A percentile compares a stretch with the other conserved stretches of the same genome.
Evolutionary conservation across 2,797 vertebrate genomes (phyloP).

Genomic region (Argentina silus): DNA sequence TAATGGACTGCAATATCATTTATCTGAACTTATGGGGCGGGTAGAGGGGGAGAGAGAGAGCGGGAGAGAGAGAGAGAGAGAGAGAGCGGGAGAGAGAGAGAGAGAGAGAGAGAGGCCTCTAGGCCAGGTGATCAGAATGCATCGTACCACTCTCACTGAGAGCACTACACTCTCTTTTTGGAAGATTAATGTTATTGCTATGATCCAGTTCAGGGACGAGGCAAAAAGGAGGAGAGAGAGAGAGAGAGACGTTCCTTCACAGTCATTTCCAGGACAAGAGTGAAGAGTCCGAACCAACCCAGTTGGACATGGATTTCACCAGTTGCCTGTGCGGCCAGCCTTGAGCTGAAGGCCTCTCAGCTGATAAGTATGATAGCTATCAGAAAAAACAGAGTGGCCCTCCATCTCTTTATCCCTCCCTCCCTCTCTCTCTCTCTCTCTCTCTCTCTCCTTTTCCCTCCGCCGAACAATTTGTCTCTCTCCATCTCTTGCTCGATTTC

Average conservation of each 20-base stretch:
- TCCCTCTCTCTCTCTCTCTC: background rate
- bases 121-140: background rate
- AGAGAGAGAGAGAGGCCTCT: background rate
- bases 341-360: background rate
- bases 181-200: conserved; percentile 2
- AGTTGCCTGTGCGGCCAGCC: background rate
- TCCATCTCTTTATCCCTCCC: background rate
- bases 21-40: background rate
- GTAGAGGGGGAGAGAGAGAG: conserved; percentile 33
- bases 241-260: background rate
- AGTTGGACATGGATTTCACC: background rate
- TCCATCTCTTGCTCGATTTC: background rate
- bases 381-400: background rate
- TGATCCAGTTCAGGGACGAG: background rate
- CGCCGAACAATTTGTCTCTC: background rate
- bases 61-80: conserved; percentile 31
- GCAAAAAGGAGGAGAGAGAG: background rate
- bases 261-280: no score
- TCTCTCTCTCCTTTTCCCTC: background rate
- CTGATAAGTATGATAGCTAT: background rate
- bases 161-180: background rate
- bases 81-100: conserved; percentile 32
- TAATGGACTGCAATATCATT: conserved; percentile 1
- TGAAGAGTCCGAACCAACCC: background rate
- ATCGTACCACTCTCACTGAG: background rate